phyloP scores from a whole-genome alignment of 2,797 vertebrate species.

The Bradypus variegatus region DNA sequence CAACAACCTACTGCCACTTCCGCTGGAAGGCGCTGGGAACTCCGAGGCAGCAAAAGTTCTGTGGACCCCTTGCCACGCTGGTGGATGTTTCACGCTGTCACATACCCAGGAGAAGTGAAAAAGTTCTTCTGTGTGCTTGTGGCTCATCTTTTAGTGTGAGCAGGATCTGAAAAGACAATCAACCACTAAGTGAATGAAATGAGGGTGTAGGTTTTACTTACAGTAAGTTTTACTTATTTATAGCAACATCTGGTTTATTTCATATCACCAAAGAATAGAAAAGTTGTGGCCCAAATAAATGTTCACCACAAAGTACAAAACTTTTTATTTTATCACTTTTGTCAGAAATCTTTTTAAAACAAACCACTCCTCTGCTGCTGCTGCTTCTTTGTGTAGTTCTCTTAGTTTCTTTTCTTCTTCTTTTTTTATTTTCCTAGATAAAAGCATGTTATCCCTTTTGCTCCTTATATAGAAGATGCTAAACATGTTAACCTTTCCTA shows the following conservation, averaged over 20 bases:
- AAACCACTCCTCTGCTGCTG: neutral
- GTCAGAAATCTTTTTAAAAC: neutral
- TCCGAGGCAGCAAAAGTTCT: slow-evolving; percentile 34
- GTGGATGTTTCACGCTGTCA: slow-evolving; percentile 36
- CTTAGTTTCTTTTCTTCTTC: neutral
- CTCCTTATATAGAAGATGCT: slow-evolving; percentile 14
- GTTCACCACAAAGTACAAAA: neutral
- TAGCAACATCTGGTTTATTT: neutral
- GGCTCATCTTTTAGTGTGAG: slow-evolving; percentile 58
- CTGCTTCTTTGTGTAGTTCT: neutral
- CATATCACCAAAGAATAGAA: neutral
- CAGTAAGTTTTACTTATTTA: neutral
- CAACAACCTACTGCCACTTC: slow-evolving; percentile 53
- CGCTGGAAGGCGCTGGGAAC: slow-evolving; percentile 49
- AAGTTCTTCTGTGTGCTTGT: slow-evolving; percentile 15
- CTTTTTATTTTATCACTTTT: neutral
- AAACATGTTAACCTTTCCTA: neutral
- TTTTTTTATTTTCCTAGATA: neutral
- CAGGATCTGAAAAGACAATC: slow-evolving; percentile 65
- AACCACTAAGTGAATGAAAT: slow-evolving; percentile 17
- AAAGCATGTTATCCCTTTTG: neutral
- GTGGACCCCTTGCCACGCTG: neutral
- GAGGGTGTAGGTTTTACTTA: neutral
- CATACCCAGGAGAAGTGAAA: neutral
- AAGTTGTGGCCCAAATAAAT: neutral